Base-by-base conservation (phyloP, 2,888 invertebrate species). In the Eueremaeus valkanovi region DNA sequence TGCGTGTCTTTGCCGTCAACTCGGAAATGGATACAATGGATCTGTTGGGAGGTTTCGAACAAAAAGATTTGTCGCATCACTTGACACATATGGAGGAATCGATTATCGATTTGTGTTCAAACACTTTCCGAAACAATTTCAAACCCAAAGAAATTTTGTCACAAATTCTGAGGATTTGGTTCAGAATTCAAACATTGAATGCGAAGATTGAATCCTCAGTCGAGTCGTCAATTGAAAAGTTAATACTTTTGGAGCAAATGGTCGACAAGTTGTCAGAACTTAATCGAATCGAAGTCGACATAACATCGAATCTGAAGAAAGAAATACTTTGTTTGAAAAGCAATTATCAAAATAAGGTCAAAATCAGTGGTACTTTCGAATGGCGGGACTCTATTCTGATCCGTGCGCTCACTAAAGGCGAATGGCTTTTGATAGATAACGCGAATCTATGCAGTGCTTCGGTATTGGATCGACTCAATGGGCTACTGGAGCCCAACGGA, bases 11-110 rank as follows among this genome's bases (percentile, higher is more conserved):
- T 76, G 88, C 91, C 16, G 90, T 96, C 73, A 95, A 93, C 80
- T 91, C 93, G 40, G 90, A 93, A 45, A 95, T 94, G 90, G 97
- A 97, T 82, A 93, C 95, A 0, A 92, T 92, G 0, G 96, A 97
- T 83, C 88, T 97, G 73, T 86, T 97, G 1, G 99, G 99, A 73
- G 95, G 96, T 78, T 99, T 97, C 84, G 99, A 99, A 86, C 99
- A 99, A 89, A 89, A 90, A 81, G 85, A 87, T 83, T 29, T 76
- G 13, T 31, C 66, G 0, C 21, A 36, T 29, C 42, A 76, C 36
- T 21, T 75, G 31, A 63, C 66, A 63, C 27, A 75, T 24, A 24
- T 77, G 11, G 77, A 77, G 66, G 51, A 75, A 11, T 24, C 27
- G 18, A 31, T 75, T 16, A 29, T 72, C 8, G 11, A n/a, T 1